Evolutionary conservation across 2,797 vertebrate genomes (phyloP).

Genomic region (Ispidina lecontei): DNA sequence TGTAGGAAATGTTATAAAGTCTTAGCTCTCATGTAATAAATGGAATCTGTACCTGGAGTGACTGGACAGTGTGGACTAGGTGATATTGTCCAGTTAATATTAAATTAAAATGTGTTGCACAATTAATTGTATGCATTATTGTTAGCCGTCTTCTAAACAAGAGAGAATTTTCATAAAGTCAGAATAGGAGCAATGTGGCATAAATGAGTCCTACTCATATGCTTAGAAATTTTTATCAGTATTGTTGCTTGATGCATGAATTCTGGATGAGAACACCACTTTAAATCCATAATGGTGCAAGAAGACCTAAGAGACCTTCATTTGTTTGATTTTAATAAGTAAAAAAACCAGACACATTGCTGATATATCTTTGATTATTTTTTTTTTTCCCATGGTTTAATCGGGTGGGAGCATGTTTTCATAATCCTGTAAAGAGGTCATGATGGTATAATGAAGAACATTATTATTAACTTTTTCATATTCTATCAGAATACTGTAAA

Average conservation of each 20-base stretch:
- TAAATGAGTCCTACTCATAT: background rate
- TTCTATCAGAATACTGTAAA: background rate
- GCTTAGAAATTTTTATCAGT: background rate
- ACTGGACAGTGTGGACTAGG: background rate
- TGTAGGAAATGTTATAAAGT: conserved; percentile 73
- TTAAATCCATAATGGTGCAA: background rate
- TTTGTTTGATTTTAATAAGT: background rate
- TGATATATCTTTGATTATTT: background rate
- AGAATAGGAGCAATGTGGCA: background rate
- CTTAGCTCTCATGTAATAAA: conserved; percentile 59
- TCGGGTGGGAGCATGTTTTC: background rate
- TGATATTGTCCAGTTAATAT: background rate
- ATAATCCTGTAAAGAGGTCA: background rate
- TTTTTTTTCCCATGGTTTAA: background rate
- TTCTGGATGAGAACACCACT: background rate
- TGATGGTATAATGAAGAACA: background rate
- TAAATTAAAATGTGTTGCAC: background rate
- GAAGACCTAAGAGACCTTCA: background rate
- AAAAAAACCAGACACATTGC: background rate
- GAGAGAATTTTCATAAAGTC: background rate
- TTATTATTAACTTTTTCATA: background rate
- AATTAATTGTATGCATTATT: background rate
- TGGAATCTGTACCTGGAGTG: background rate
- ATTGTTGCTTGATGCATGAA: background rate
- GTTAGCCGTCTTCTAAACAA: background rate